Evolutionary conservation across 2,888 invertebrate species (phyloP), one percentile per base, ranked within the genome.

Genomic region (Lasioglossum oenotherae): DNA sequence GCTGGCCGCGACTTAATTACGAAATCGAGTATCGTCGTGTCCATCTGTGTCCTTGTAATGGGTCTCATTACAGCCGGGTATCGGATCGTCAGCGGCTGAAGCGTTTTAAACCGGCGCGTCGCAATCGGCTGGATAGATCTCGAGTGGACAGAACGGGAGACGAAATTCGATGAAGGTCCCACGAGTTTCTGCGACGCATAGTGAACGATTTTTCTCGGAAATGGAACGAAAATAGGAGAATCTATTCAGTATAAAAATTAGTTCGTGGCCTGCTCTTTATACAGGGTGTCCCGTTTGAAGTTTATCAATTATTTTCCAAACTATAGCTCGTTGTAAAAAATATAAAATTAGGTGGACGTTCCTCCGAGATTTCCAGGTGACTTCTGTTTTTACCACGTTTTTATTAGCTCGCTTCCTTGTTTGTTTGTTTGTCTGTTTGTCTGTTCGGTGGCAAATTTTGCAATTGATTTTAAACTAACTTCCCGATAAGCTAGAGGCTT

Each of bases 101-200:
- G 74, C 82, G 46, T 83, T 69, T 82, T 53, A 44, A 78, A 74
- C 49, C 60, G 64, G 64, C 31, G 14, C 16, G 16, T 12, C 19
- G 31, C 49, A 87, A 90, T 90, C 90, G 74, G 27, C 41, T 41
- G 82, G 82, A 88, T 49, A 69, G 49, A 90, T 90, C 90, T 89
- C 77, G 60, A 27, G 35, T 57, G 57, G 27, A 79, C 38, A 4
- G 76, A 31, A 23, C 35, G 60, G 64, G 53, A 8, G n/a, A 35
- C 69, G 85, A 89, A 69, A 84, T 85, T 90, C 89, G 80, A 85
- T 35, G 75, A 81, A 81, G 71, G 74, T 78, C 78, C 76, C 80
- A 73, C 78, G 72, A 78, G 74, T 80, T 80, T 73, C 31, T 82
- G 57, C 69, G 35, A n/a, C 64, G 73, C 8, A 31, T 31, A 60